Percentiles rank a stretch among this genome's conserved stretches.
phyloP scores from a whole-genome alignment of 2,113 vertebrate species.

The Globicephala melas region DNA sequence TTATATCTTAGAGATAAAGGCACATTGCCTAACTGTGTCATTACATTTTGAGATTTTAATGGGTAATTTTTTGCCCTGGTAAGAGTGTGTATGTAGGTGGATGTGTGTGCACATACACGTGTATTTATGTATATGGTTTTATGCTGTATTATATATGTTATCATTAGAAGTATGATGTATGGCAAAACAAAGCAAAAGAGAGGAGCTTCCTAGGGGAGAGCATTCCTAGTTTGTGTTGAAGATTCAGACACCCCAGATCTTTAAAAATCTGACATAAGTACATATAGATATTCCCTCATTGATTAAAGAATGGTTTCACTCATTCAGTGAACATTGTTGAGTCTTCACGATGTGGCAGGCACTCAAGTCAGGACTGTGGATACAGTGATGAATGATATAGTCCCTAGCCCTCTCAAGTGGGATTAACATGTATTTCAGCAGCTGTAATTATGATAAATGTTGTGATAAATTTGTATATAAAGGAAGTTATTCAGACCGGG shows the following conservation, averaged over 20 bases:
- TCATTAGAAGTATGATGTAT: not conserved
- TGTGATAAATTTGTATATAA: not conserved
- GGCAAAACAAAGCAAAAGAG: not conserved
- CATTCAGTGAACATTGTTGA: not conserved
- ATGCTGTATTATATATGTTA: not conserved
- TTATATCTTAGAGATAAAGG: not conserved
- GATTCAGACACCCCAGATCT: not conserved
- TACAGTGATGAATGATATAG: not conserved
- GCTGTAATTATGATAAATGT: not conserved
- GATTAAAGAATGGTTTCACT: not conserved
- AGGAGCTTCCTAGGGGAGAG: not conserved
- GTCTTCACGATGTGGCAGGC: not conserved
- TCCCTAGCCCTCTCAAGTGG: not conserved
- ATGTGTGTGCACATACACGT: not conserved
- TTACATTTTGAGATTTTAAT: not conserved
- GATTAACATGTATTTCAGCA: not conserved
- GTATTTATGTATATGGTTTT: not conserved
- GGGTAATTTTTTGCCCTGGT: not conserved
- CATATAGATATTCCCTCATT: not conserved
- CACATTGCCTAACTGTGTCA: not conserved
- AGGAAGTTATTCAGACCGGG: not conserved
- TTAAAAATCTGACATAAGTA: not conserved
- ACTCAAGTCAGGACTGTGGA: not conserved
- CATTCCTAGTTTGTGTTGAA: not conserved
- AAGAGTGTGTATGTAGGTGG: not conserved